Evolutionary conservation across 2,113 vertebrate genomes (phyloP), one percentile per base, ranked within the genome.

Genomic region (Muscicapa adusta): DNA sequence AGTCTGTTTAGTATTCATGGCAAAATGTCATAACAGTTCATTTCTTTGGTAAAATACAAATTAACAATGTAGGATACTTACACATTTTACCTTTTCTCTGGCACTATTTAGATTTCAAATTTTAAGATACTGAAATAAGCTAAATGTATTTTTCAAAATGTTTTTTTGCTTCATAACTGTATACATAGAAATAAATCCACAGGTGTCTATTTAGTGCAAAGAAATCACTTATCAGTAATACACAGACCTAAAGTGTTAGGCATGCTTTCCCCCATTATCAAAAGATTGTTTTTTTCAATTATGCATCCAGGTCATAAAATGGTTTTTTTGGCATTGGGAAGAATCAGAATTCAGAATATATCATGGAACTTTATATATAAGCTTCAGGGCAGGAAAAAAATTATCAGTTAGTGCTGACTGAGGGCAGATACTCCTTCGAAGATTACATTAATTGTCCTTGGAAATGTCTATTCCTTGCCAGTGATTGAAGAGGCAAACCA

Each of bases 261-360:
- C 5, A 6, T 38, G 24, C 14, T 61, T 67, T 86, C 29, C 3
- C 13, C 5, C 10, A 18, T 51, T 76, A 83, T 45, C 18, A 62
- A 50, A 80, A 68, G 18, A 40, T 34, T 58, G 6, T 3, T n/a
- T 71, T 71, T 67, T 80, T 60, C 36, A 70, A 17, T 57, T 57
- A 65, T 51, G 22, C 7, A 31, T 61, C 48, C 50, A 57, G 7
- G 28, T 65, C 45, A 73, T 18, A 65, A 61, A 83, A 60, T 20
- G 3, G 0, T 3, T 5, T 36, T 36, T 53, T 53, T 29, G 10
- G 10, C 7, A 20, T 1, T 2, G 9, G 14, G 8, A 73, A 83
- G 12, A 76, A 84, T 66, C 36, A 58, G 48, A 61, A 78, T 45
- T 74, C 61, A 77, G 23, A 84, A 40, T 77, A 34, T 23, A 84